Evolutionary conservation across 2,888 invertebrate genomes (phyloP).

Genomic region (Eupithecia inturbata): DNA sequence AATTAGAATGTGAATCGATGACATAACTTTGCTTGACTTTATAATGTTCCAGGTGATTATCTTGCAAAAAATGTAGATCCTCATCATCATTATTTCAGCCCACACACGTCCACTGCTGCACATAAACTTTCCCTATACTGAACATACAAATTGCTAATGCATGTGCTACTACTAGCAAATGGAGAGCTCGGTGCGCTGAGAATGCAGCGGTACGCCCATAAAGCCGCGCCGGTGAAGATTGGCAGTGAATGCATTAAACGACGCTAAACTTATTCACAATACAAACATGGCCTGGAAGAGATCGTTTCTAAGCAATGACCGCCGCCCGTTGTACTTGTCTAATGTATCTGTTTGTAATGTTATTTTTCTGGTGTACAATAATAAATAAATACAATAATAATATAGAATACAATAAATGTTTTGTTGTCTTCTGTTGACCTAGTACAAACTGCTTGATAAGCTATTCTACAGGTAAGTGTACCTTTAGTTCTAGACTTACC

Average conservation of each 20-base stretch:
- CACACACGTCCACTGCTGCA: not conserved
- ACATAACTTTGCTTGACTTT: not conserved
- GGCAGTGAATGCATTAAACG: not conserved
- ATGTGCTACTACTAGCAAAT: not conserved
- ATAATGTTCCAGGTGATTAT: not conserved
- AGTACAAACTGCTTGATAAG: not conserved
- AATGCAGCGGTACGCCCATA: no score
- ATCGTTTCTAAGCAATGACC: no score
- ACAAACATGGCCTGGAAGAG: no score
- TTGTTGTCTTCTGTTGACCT: not conserved
- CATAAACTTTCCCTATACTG: not conserved
- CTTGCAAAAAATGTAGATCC: not conserved
- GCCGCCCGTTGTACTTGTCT: no score
- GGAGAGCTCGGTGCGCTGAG: no score
- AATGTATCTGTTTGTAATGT: no score
- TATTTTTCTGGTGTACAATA: no score
- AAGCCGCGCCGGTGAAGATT: no score
- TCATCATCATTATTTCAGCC: not conserved
- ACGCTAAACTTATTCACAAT: no score
- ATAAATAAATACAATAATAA: no score
- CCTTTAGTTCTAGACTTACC: conserved; percentile 53
- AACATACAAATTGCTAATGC: not conserved
- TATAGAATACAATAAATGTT: no score
- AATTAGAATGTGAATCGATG: not conserved
- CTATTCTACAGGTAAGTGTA: not conserved